These are phyloP conservation scores for Zygothrica quintamaculata DNA, from an alignment of 2,888 invertebrate species.

Conservation along the genomic window DNA sequence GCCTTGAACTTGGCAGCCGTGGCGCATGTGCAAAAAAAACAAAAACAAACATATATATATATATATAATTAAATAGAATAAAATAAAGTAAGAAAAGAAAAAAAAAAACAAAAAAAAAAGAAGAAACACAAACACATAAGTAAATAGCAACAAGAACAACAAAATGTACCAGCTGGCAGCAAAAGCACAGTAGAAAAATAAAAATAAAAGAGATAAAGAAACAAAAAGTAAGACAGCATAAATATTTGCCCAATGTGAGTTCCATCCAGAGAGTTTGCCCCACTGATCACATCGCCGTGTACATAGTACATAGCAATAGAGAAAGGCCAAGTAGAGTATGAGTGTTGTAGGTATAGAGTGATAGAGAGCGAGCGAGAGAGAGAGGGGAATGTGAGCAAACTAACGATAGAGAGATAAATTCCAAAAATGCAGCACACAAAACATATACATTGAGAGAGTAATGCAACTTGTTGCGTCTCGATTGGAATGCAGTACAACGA, in stretches of 20 bases:
- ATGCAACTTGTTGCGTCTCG: slow-evolving; percentile 54
- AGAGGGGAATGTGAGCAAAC: neutral
- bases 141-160: slow-evolving; percentile 48
- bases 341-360: no score
- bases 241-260: slow-evolving; percentile 65
- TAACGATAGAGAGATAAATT: slow-evolving; percentile 18
- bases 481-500: slow-evolving; percentile 72
- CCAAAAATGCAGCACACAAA: slow-evolving; percentile 37
- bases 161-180: slow-evolving; percentile 48
- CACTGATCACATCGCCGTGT: slow-evolving; percentile 42
- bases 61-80: no score
- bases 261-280: slow-evolving; percentile 55
- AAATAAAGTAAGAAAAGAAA: no score
- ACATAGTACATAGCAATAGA: no score
- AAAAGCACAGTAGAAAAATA: slow-evolving; percentile 23
- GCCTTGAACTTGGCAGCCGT: slow-evolving; percentile 68
- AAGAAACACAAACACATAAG: slow-evolving; percentile 52
- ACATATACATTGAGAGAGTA: slow-evolving; percentile 15
- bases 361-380: slow-evolving; percentile 15
- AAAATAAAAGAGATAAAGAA: slow-evolving; percentile 22
- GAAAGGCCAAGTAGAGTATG: no score
- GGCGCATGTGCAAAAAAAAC: slow-evolving; percentile 50
- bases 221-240: slow-evolving; percentile 53
- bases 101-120: slow-evolving; percentile 21
- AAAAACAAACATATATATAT: no score